Evolutionary conservation across 2,888 invertebrate species (phyloP).

Genomic region (Drosophila yooni): DNA sequence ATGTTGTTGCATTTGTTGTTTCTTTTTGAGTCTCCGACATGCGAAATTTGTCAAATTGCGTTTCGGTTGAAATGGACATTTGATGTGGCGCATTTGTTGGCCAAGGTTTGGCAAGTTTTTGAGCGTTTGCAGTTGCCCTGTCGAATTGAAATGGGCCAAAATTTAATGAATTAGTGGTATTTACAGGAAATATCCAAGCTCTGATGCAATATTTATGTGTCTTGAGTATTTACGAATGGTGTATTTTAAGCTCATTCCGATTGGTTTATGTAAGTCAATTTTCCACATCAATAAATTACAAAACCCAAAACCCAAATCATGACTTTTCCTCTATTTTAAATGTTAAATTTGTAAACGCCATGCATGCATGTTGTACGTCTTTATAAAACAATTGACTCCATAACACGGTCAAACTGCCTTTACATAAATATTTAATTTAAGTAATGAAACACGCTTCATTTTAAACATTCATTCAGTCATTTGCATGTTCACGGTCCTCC

Average conservation of each 20-base stretch:
- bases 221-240: slow-evolving; percentile 8
- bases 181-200: not conserved
- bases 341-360: not conserved
- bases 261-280: not conserved
- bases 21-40: slow-evolving; percentile 15
- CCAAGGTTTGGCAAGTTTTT: not conserved
- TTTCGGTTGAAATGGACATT: slow-evolving; percentile 60
- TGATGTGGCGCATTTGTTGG: slow-evolving; percentile 64
- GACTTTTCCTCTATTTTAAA: not conserved
- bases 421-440: not conserved
- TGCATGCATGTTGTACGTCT: not conserved
- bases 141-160: slow-evolving; percentile 19
- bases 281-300: not conserved
- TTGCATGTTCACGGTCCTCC: not conserved
- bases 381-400: not conserved
- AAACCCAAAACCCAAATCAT: not conserved
- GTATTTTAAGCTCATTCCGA: not conserved
- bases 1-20: slow-evolving; percentile 5
- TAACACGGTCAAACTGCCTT: not conserved
- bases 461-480: not conserved
- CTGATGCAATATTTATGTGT: not conserved
- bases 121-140: slow-evolving; percentile 32
- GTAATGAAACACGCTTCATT: not conserved
- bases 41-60: slow-evolving; percentile 49
- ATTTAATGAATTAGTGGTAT: not conserved